phyloP scores from a whole-genome alignment of 2,113 vertebrate genomes.

The Tychaedon coryphoeus region DNA sequence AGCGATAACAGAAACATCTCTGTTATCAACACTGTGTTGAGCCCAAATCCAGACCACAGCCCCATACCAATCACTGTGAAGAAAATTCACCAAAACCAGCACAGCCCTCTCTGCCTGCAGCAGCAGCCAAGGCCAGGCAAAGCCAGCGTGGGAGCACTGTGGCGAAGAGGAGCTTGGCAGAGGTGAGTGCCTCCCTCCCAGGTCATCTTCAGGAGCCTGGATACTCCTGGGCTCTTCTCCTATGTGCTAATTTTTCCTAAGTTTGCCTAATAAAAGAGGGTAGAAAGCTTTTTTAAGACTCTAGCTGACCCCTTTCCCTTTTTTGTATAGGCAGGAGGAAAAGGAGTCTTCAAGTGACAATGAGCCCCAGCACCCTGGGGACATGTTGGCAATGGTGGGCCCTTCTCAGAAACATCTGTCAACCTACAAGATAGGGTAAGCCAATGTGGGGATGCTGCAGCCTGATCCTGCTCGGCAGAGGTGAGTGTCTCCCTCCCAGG shows the following conservation, averaged over 20 bases:
- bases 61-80: background rate
- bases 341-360: conserved; percentile 71
- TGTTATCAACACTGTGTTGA: background rate
- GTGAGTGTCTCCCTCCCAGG: conserved; percentile 54
- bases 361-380: background rate
- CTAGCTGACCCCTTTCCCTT: background rate
- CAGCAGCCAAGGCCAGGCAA: conserved; percentile 68
- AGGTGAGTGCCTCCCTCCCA: conserved; percentile 64
- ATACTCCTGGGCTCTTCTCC: background rate
- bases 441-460: background rate
- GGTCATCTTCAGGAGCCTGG: background rate
- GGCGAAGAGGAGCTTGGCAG: background rate
- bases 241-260: background rate
- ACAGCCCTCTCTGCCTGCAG: conserved; percentile 40
- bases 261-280: background rate
- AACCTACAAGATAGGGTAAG: conserved; percentile 13
- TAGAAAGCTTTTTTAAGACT: background rate
- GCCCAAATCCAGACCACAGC: background rate
- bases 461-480: conserved; percentile 39
- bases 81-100: background rate
- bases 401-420: background rate
- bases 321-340: conserved; percentile 55
- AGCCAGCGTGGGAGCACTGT: background rate
- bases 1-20: background rate
- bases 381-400: background rate